A percentile compares a stretch with the other conserved stretches of the same genome.
phyloP scores from a whole-genome alignment of 2,888 invertebrate genomes.

The Adelphocoris suturalis region DNA sequence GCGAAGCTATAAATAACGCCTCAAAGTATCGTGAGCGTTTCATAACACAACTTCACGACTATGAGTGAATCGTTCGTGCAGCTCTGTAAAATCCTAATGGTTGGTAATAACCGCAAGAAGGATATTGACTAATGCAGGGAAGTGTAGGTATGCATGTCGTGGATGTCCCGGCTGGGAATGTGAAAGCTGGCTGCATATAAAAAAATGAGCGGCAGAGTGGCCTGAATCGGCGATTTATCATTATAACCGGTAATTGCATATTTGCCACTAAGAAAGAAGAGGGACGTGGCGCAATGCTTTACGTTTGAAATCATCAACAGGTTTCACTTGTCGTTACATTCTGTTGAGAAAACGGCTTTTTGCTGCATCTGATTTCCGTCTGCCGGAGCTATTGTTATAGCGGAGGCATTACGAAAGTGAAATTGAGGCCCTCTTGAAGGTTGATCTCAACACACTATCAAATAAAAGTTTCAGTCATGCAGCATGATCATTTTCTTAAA shows the following conservation, averaged over 20 bases:
- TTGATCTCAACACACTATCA: neutral
- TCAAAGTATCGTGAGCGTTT: conserved; percentile 16
- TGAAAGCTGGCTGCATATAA: neutral
- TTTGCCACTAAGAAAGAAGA: conserved; percentile 13
- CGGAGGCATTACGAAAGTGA: neutral
- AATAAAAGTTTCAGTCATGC: no score
- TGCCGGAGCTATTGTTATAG: neutral
- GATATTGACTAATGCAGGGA: conserved; percentile 25
- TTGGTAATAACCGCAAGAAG: neutral
- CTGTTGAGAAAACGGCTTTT: neutral
- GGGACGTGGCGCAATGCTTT: neutral
- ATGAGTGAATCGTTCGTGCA: conserved; percentile 32
- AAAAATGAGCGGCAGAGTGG: neutral
- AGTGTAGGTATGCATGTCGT: conserved; percentile 31
- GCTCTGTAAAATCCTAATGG: neutral
- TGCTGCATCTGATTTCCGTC: neutral
- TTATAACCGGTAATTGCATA: neutral
- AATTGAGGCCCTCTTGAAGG: neutral
- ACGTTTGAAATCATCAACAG: neutral
- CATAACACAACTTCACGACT: conserved; percentile 31
- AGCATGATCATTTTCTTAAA: no score
- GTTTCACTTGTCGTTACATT: neutral
- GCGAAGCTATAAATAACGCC: conserved; percentile 18
- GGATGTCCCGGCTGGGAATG: neutral
- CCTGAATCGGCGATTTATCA: conserved; percentile 11